Percentiles rank a stretch among this genome's conserved stretches.
Evolutionary conservation across 92 coral and sea anemone species (phyloP).

Genomic region (Chrysogorgia sp.): DNA sequence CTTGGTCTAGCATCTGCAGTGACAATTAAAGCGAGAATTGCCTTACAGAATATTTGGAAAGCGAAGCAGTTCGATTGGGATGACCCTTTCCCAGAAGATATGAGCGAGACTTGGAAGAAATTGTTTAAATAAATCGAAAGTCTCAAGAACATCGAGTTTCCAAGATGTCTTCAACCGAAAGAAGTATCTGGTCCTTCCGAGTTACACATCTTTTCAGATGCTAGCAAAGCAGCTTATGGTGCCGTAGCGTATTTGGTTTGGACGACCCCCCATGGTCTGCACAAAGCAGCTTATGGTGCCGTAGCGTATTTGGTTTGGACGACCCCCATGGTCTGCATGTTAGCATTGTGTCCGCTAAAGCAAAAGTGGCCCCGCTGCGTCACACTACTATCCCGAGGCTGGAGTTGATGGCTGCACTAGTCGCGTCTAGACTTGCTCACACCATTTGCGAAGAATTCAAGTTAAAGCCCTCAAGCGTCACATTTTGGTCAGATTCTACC

Average conservation of each 20-base stretch:
- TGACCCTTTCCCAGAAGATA: conserved; percentile 55
- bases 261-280: conserved; percentile 43
- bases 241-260: conserved; percentile 60
- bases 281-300: no score
- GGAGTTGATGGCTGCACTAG: conserved; percentile 31
- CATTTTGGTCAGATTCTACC: conserved; percentile 53
- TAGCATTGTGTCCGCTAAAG: conserved; percentile 23
- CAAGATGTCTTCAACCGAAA: conserved; percentile 56
- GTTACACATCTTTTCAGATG: conserved; percentile 56
- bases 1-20: conserved; percentile 57
- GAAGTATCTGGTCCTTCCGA: conserved; percentile 43
- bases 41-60: conserved; percentile 46
- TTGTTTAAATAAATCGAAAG: conserved; percentile 47
- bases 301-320: no score
- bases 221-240: conserved; percentile 51
- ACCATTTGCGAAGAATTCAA: conserved; percentile 37
- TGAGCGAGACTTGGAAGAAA: conserved; percentile 12
- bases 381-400: conserved; percentile 31
- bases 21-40: conserved; percentile 52
- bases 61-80: conserved; percentile 61
- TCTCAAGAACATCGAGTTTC: conserved; percentile 33
- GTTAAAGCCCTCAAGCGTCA: conserved; percentile 26
- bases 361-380: conserved; percentile 27
- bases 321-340: conserved; percentile 49
- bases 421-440: conserved; percentile 34